phyloP scores from a whole-genome alignment of 2,888 invertebrate species.

The Micropterix aruncella region DNA sequence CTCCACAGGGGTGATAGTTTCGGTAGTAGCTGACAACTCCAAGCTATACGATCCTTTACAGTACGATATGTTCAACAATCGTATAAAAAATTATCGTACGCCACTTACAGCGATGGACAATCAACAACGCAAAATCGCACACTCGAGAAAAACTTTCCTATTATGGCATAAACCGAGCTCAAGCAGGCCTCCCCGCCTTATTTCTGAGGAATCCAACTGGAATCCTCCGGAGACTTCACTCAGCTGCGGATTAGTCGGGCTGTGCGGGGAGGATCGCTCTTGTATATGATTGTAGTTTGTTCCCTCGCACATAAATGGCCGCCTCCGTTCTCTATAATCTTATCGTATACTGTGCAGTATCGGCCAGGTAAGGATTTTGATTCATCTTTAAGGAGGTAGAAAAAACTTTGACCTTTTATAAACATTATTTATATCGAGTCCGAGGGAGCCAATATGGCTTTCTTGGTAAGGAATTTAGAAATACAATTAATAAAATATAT shows the following conservation, averaged over 20 bases:
- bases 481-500: too few relatives aligned
- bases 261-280: neutral
- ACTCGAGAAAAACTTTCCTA: too few relatives aligned
- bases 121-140: too few relatives aligned
- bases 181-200: neutral
- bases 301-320: neutral
- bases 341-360: neutral
- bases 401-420: neutral
- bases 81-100: too few relatives aligned
- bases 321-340: neutral
- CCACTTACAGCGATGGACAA: too few relatives aligned
- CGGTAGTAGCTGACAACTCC: too few relatives aligned
- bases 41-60: too few relatives aligned
- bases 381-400: neutral
- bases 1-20: too few relatives aligned
- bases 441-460: slow-evolving; percentile 4
- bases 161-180: too few relatives aligned
- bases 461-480: too few relatives aligned
- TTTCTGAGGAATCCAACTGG: neutral
- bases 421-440: neutral
- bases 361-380: neutral
- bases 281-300: neutral
- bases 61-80: too few relatives aligned
- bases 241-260: neutral
- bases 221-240: neutral